Conservation (phyloP, 2,888 invertebrate species). For the Cantharis rustica region DNA sequence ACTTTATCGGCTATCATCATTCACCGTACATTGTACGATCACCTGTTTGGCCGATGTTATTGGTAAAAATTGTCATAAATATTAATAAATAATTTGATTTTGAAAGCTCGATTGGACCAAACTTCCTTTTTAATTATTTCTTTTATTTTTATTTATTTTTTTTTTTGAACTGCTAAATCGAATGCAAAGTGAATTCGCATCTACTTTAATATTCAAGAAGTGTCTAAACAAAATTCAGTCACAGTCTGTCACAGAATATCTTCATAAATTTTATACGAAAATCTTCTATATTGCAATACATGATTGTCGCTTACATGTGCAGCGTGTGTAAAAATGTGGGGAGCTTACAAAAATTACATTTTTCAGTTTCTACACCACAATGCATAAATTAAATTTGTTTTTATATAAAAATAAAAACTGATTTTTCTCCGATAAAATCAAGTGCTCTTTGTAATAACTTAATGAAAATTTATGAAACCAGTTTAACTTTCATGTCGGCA, state of each 20-base stretch:
- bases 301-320: slow-evolving; percentile 22
- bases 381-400: not conserved
- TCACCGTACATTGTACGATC: not conserved
- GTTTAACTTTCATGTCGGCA: no score
- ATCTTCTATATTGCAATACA: slow-evolving; percentile 33
- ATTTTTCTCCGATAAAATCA: not conserved
- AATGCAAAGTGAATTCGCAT: slow-evolving; percentile 22
- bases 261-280: slow-evolving; percentile 38
- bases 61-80: not conserved
- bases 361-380: not conserved
- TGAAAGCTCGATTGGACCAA: not conserved
- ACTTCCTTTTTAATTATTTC: not conserved
- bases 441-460: no score
- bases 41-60: not conserved
- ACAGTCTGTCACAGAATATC: slow-evolving; percentile 37
- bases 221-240: slow-evolving; percentile 30
- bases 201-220: slow-evolving; percentile 26
- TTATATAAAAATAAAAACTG: no score
- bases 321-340: not conserved
- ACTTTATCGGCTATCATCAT: not conserved
- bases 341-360: not conserved
- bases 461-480: no score
- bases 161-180: not conserved
- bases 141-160: not conserved
- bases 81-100: not conserved